Base-by-base conservation (phyloP, 2,888 invertebrate genomes). In the Spilosoma lubricipeda region DNA sequence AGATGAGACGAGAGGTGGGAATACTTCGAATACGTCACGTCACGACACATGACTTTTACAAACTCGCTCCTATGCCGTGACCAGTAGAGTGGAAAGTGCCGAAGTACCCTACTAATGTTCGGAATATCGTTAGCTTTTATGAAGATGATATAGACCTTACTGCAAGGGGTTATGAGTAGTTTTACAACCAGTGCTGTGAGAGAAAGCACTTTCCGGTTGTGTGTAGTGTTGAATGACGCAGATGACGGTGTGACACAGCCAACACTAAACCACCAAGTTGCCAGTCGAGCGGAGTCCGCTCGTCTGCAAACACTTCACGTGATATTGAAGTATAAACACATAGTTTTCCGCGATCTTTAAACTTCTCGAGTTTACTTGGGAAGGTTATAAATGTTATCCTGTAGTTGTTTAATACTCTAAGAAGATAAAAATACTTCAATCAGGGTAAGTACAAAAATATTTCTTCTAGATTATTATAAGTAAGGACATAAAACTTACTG, bases 171-270 rank as follows among this genome's bases (percentile, higher is more conserved):
- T 92, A 93, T 81, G 86, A 88, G 80, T 77, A 82, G 84, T 90
- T 93, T 92, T 92, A 79, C 88, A 77, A 74, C 76, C 73, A 76
- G 73, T 73, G 80, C 74, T 80, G 74, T 82, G 92, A 94, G 95
- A 95, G 95, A 95, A 95, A 95, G 95, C 93, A 94, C 95, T 93
- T 94, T 95, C 93, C 92, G 93, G 92, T 92, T 89, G 92, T 93
- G 91, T 88, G 92, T 79, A 85, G 87, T 88, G 87, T 88, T 88
- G 92, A 90, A 93, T 95, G 95, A 95, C 95, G 95, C 93, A 95
- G 95, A 93, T 93, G 93, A 90, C 90, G 90, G 88, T 88, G 88
- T 84, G 85, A 79, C 80, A 80, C 86, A 83, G 82, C 84, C 86
- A 87, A 87, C 87, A 87, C 82, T 86, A 85, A 81, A 87, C 83